These are phyloP conservation scores for Microchrysa polita DNA, from an alignment of 2,888 invertebrate genomes.

Conservation along the genomic window DNA sequence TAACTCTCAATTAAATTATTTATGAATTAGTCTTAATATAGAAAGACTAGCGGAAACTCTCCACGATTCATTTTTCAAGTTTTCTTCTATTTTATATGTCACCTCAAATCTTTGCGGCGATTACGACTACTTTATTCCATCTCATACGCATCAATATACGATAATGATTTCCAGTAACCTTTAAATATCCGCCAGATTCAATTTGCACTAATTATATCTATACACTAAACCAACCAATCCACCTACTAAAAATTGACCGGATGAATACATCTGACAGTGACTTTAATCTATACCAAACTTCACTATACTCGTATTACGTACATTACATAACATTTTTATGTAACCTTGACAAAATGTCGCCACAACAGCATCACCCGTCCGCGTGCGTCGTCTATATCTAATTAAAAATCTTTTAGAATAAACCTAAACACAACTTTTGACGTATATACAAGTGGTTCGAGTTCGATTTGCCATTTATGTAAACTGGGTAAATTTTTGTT, in stretches of 20 bases:
- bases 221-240: constrained; percentile 29
- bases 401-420: constrained; percentile 32
- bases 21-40: no score
- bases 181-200: constrained; percentile 17
- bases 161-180: not conserved
- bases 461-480: not conserved
- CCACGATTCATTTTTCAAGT: no score
- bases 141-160: no score
- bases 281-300: constrained; percentile 26
- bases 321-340: not conserved
- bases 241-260: constrained; percentile 28
- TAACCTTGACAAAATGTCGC: constrained; percentile 37
- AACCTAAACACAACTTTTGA: not conserved
- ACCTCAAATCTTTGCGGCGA: no score
- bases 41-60: no score
- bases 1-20: no score
- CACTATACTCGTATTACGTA: constrained; percentile 29
- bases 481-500: constrained; percentile 16
- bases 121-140: no score
- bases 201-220: not conserved
- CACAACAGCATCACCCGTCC: not conserved
- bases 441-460: not conserved
- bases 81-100: no score
- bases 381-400: no score
- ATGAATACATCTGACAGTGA: constrained; percentile 33